Evolutionary conservation across 2,113 vertebrate species (phyloP).

Genomic region (Lota lota): DNA sequence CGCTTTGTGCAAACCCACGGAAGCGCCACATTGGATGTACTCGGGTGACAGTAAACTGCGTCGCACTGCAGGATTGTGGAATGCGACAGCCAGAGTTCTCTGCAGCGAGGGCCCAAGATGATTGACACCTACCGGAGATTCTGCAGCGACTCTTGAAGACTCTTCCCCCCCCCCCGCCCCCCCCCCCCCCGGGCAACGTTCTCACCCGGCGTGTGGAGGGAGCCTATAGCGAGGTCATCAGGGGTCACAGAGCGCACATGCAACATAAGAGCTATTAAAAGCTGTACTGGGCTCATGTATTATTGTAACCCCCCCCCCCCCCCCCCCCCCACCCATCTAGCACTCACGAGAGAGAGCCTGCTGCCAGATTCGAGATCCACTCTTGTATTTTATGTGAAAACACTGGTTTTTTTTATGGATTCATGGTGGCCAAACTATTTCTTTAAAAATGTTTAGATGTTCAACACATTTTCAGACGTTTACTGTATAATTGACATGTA

Average conservation of each 20-base stretch:
- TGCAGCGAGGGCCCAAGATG: conserved; percentile 16
- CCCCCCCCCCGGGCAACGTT: background rate
- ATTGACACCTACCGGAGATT: conserved; percentile 16
- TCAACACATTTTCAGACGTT: too few relatives aligned
- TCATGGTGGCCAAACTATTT: too few relatives aligned
- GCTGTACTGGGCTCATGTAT: background rate
- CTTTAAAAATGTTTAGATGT: too few relatives aligned
- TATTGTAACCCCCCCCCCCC: too few relatives aligned
- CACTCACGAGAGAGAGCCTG: background rate
- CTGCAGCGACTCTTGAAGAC: conserved; percentile 1
- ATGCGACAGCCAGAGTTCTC: conserved; percentile 39
- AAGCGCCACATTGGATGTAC: too few relatives aligned
- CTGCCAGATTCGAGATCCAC: too few relatives aligned
- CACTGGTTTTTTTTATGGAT: too few relatives aligned
- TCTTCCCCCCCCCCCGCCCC: background rate
- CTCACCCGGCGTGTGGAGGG: conserved; percentile 1
- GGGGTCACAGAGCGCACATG: conserved; percentile 25
- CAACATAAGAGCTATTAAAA: conserved; percentile 4
- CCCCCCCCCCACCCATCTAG: too few relatives aligned
- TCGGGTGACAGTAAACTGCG: background rate
- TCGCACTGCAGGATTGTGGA: conserved; percentile 24
- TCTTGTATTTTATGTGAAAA: too few relatives aligned
- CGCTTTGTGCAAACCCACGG: too few relatives aligned
- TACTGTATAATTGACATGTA: too few relatives aligned
- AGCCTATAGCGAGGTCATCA: background rate